phyloP scores from a whole-genome alignment of 2,797 vertebrate species.

The Neostethus bicornis region DNA sequence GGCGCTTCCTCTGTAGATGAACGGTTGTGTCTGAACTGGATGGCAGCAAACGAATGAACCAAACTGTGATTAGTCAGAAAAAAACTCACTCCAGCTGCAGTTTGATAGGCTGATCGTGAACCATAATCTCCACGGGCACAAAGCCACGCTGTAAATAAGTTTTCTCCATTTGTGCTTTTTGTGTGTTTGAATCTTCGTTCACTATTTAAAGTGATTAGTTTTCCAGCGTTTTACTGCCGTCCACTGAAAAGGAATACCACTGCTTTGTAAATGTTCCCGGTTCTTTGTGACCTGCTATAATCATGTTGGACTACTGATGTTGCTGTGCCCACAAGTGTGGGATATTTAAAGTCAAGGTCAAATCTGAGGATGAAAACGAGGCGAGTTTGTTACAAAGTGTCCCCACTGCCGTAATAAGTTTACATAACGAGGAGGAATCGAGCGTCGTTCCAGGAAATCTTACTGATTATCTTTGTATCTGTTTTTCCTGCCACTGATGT shows the following conservation, averaged over 20 bases:
- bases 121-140: no score
- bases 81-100: no score
- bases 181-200: no score
- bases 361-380: slow-evolving; percentile 21
- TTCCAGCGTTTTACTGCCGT: slow-evolving; percentile 67
- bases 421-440: slow-evolving; percentile 36
- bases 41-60: no score
- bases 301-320: slow-evolving; percentile 53
- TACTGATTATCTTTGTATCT: slow-evolving; percentile 11
- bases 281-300: slow-evolving; percentile 38
- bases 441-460: background rate
- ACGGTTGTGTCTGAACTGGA: background rate
- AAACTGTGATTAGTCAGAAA: no score
- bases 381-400: slow-evolving; percentile 16
- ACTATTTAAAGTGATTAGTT: no score
- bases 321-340: slow-evolving; percentile 75
- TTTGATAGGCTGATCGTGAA: no score
- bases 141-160: no score
- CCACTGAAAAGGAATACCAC: slow-evolving; percentile 38
- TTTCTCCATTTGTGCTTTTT: no score
- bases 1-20: slow-evolving; percentile 1
- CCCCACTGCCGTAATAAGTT: slow-evolving; percentile 38
- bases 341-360: slow-evolving; percentile 38
- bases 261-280: slow-evolving; percentile 32
- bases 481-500: slow-evolving; percentile 17